Evolutionary conservation across 2,888 invertebrate species (phyloP).

Genomic region (Ochropacha duplaris): DNA sequence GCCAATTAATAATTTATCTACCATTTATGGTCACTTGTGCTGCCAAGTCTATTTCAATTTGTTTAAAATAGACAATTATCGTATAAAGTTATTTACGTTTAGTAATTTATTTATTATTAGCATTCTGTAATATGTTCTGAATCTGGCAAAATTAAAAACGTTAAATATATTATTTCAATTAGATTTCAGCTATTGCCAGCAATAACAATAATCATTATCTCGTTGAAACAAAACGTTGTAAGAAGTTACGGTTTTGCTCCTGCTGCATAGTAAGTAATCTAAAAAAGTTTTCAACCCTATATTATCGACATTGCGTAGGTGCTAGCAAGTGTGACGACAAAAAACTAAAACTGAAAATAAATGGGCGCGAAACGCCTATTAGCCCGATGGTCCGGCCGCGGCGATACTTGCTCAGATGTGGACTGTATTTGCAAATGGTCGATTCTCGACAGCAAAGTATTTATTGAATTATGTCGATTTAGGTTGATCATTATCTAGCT

Average conservation of each 20-base stretch:
- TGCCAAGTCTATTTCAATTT: constrained; percentile 39
- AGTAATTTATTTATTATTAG: background rate
- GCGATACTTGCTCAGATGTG: constrained; percentile 51
- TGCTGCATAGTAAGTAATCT: background rate
- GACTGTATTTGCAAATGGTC: constrained; percentile 63
- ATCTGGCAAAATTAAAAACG: background rate
- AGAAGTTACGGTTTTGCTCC: background rate
- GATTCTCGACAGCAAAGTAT: constrained; percentile 48
- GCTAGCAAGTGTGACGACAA: constrained; percentile 64
- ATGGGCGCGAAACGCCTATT: constrained; percentile 65
- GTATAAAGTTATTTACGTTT: constrained; percentile 20
- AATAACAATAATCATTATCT: no score
- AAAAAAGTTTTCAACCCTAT: constrained; percentile 46
- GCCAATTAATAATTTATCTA: constrained; percentile 67
- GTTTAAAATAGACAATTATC: constrained; percentile 35
- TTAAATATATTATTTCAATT: background rate
- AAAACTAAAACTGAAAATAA: constrained; percentile 73
- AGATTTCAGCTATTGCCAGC: no score
- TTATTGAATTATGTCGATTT: constrained; percentile 22
- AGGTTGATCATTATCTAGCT: constrained; percentile 19
- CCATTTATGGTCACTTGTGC: constrained; percentile 36
- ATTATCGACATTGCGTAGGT: constrained; percentile 56
- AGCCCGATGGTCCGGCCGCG: constrained; percentile 45
- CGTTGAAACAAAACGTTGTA: no score
- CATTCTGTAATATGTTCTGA: no score